A percentile compares a stretch with the other conserved stretches of the same genome.
Conservation (phyloP, 2,888 invertebrate species). For the Cosmia pyralina region DNA sequence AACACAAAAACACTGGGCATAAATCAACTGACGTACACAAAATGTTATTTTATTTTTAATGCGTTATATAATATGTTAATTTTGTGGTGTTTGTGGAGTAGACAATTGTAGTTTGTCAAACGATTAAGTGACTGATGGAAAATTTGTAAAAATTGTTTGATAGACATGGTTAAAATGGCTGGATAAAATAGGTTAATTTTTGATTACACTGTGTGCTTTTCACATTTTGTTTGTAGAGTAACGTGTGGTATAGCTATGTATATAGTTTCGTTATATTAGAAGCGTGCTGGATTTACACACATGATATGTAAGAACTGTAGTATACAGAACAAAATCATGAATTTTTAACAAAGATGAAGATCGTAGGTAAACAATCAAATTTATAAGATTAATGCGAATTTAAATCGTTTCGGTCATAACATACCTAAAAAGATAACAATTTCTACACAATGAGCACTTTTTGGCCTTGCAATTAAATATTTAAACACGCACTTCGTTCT, state of each 20-base stretch:
- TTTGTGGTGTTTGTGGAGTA: conserved; percentile 47
- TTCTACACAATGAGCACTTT: background rate
- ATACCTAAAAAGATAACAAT: background rate
- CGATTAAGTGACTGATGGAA: background rate
- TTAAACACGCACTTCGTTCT: background rate
- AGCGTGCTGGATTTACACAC: background rate
- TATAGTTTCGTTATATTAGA: background rate
- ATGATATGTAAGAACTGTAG: background rate
- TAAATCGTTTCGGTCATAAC: background rate
- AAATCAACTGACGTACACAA: conserved; percentile 61
- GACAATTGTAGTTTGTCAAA: conserved; percentile 22
- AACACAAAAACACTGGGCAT: conserved; percentile 64
- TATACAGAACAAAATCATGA: no score
- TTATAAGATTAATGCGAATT: background rate
- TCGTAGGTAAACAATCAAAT: no score
- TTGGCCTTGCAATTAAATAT: background rate
- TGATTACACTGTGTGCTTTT: background rate
- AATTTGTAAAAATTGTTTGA: background rate
- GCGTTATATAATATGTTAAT: conserved; percentile 44
- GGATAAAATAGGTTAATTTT: background rate
- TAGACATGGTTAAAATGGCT: background rate
- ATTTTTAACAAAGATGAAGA: background rate
- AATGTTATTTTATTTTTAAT: conserved; percentile 62
- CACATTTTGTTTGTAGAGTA: background rate
- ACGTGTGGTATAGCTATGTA: background rate